phyloP scores from a whole-genome alignment of 2,888 invertebrate species.

The Hydrotaea cyrtoneurina region DNA sequence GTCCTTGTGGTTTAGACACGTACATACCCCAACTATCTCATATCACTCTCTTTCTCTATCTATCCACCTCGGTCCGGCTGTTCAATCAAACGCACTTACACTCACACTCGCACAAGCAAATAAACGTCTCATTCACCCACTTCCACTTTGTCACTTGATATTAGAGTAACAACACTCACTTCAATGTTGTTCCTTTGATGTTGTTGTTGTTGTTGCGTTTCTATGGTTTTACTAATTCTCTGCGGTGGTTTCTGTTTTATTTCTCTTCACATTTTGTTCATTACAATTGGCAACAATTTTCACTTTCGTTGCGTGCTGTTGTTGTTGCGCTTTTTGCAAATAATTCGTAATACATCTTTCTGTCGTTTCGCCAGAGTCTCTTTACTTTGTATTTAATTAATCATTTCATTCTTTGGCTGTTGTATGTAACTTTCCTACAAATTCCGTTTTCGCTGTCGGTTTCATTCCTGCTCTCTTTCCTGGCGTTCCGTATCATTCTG shows the following conservation, averaged over 20 bases:
- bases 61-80: no score
- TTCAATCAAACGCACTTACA: background rate
- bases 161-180: background rate
- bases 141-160: background rate
- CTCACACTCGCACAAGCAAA: background rate
- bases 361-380: background rate
- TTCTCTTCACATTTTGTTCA: background rate
- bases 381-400: constrained; percentile 39
- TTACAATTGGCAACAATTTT: background rate
- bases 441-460: constrained; percentile 11
- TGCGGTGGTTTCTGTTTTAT: constrained; percentile 3
- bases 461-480: background rate
- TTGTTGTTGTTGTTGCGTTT: background rate
- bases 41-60: background rate
- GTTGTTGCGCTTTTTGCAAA: background rate
- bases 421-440: constrained; percentile 12
- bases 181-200: background rate
- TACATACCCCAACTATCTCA: background rate
- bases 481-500: background rate
- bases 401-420: constrained; percentile 21
- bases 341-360: constrained; percentile 29
- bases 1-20: constrained; percentile 42
- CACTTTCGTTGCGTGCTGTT: background rate
- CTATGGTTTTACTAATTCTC: constrained; percentile 31
- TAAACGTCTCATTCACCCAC: no score